Evolutionary conservation across 1,140 invertebrate genomes (phyloP).

Genomic region (Tetramorium alpestre): DNA sequence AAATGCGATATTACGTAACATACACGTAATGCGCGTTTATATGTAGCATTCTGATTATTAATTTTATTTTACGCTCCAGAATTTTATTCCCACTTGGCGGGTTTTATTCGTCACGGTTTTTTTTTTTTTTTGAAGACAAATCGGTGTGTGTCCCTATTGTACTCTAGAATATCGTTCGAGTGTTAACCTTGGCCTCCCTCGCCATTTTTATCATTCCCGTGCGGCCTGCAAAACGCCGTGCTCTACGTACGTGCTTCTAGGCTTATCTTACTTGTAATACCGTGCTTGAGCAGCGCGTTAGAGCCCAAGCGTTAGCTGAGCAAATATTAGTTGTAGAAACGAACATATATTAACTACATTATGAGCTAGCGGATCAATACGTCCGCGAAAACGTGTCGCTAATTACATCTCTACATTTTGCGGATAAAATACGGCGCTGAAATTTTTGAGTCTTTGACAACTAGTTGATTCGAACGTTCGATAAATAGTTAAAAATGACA

Average conservation of each 20-base stretch:
- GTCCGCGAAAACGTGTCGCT: constrained; percentile 15
- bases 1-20: background rate
- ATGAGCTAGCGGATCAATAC: constrained; percentile 3
- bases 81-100: background rate
- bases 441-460: background rate
- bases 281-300: constrained; percentile 46
- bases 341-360: constrained; percentile 45
- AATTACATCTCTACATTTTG: background rate
- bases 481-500: background rate
- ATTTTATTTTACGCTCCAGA: background rate
- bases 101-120: background rate
- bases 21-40: background rate
- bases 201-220: constrained; percentile 44
- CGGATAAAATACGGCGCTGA: background rate
- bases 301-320: constrained; percentile 36
- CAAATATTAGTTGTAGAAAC: constrained; percentile 61
- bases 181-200: constrained; percentile 49
- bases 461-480: background rate
- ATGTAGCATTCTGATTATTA: background rate
- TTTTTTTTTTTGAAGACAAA: background rate
- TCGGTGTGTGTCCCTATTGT: constrained; percentile 13
- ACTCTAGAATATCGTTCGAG: constrained; percentile 36
- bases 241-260: background rate
- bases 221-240: constrained; percentile 22
- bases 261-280: constrained; percentile 55